Evolutionary conservation across 2,888 invertebrate species (phyloP).

Genomic region (Ectobius pallidus): DNA sequence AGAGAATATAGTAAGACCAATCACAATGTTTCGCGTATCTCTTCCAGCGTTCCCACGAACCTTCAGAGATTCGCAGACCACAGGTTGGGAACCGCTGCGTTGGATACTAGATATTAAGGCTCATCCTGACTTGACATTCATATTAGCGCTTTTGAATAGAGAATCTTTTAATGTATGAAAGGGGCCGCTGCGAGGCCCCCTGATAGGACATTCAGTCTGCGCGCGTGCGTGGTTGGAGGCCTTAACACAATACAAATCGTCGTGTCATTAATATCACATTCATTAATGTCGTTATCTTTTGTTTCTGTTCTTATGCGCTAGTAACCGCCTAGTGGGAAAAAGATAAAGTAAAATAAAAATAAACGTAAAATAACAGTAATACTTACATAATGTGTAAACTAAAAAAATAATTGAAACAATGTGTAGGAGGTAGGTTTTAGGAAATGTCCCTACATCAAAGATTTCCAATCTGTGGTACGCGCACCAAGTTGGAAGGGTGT

Average conservation of each 20-base stretch:
- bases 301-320: not conserved
- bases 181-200: not conserved
- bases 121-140: not conserved
- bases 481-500: no score
- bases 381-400: no score
- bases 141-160: not conserved
- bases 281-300: conserved; percentile 7
- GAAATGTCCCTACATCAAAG: no score
- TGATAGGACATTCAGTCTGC: not conserved
- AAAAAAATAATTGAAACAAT: no score
- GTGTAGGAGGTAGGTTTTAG: no score
- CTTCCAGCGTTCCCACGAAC: no score
- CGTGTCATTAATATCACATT: conserved; percentile 9
- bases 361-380: not conserved
- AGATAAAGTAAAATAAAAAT: not conserved
- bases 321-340: not conserved
- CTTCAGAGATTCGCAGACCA: no score
- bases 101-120: no score
- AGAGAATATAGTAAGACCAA: no score
- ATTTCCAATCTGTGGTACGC: no score
- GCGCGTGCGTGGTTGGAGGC: not conserved
- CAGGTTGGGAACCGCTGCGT: no score
- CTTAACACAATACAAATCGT: conserved; percentile 1
- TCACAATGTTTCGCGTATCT: no score
- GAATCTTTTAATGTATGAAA: not conserved